Percentiles rank a stretch among this genome's conserved stretches.
These are phyloP conservation scores for Peromyscus polionotus DNA, from an alignment of 2,113 vertebrate genomes.

Conservation along the genomic window DNA sequence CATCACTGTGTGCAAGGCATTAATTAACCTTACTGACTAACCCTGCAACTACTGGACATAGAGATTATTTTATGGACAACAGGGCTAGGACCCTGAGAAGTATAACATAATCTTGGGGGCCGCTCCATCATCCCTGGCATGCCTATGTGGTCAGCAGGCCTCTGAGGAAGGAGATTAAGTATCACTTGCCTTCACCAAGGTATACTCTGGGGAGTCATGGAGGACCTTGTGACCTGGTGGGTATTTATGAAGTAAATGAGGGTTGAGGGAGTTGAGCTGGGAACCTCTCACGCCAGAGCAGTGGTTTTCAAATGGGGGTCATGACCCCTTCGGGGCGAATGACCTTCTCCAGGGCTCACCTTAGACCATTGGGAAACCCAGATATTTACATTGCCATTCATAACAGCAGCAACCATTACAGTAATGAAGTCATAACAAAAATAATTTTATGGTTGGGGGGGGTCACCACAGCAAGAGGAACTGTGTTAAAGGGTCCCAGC, in stretches of 20 bases:
- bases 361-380: not conserved
- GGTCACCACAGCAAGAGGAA: not conserved
- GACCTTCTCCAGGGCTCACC: not conserved
- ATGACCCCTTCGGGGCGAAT: not conserved
- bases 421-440: not conserved
- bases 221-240: accelerated
- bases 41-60: no score
- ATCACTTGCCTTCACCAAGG: not conserved
- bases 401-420: not conserved
- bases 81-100: accelerated
- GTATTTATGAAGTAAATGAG: no score
- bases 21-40: no score
- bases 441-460: not conserved
- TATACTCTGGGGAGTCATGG: not conserved
- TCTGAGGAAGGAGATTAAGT: not conserved
- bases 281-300: accelerated
- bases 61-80: not conserved
- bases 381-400: not conserved
- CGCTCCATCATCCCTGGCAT: not conserved
- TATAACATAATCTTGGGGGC: not conserved
- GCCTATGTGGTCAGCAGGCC: not conserved
- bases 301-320: not conserved
- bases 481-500: not conserved
- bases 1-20: accelerated
- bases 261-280: accelerated